Percentiles rank a stretch among this genome's conserved stretches.
Conservation (phyloP, 2,888 invertebrate species). For the Trissolcus japonicus region DNA sequence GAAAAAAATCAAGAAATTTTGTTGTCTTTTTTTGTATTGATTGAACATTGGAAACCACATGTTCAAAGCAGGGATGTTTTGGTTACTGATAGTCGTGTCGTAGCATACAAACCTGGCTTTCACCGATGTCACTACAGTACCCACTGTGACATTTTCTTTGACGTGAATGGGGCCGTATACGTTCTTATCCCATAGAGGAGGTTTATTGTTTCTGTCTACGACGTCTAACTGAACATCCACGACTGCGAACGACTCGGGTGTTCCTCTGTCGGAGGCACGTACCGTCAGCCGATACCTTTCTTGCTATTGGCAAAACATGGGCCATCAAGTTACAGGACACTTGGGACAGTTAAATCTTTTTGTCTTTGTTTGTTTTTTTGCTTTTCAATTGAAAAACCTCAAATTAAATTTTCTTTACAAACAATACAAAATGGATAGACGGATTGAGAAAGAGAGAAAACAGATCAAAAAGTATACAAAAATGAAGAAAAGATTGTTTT, state of each 20-base stretch:
- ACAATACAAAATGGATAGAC: slow-evolving; percentile 50
- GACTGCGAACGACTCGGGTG: slow-evolving; percentile 93
- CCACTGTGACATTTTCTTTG: slow-evolving; percentile 99
- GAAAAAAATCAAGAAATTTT: no score
- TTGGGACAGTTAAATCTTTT: slow-evolving; percentile 68
- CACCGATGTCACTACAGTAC: slow-evolving; percentile 98
- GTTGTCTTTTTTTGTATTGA: no score
- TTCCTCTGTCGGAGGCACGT: slow-evolving; percentile 96
- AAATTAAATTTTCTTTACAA: slow-evolving; percentile 35
- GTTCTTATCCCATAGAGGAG: slow-evolving; percentile 96
- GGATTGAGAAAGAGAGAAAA: slow-evolving; percentile 54
- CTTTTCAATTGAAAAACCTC: slow-evolving; percentile 43
- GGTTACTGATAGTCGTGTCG: slow-evolving; percentile 69
- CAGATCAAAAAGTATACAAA: slow-evolving; percentile 53
- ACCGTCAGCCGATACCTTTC: slow-evolving; percentile 97
- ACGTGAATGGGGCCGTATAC: slow-evolving; percentile 98
- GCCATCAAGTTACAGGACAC: slow-evolving; percentile 80
- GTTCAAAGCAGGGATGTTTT: slow-evolving; percentile 73
- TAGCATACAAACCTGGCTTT: slow-evolving; percentile 96
- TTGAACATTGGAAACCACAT: slow-evolving; percentile 58
- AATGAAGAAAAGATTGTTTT: neutral
- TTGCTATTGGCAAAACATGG: slow-evolving; percentile 89
- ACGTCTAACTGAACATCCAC: slow-evolving; percentile 99
- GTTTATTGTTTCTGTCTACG: slow-evolving; percentile 99
- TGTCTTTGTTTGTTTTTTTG: slow-evolving; percentile 61